Base-by-base conservation (phyloP, 30 jellyfish, hydroid and myxozoan species). In the Aurelia sp. region DNA sequence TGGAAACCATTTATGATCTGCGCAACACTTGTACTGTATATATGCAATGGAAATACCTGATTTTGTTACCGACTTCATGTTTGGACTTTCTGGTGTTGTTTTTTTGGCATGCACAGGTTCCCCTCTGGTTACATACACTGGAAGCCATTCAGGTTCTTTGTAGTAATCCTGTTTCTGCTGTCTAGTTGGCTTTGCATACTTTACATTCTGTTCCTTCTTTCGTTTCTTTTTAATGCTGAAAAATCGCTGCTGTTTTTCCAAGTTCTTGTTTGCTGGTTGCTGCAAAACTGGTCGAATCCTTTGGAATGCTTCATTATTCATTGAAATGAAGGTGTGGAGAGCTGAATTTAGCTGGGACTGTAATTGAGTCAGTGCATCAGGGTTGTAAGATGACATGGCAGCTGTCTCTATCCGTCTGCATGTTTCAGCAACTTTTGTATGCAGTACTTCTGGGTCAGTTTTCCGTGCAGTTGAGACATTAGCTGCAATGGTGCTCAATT, bases 131-230 rank as follows among this genome's bases (percentile, higher is more conserved):
- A 64, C 75, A 64, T 16, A 64, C 31, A 64, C 48, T 2, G 75
- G 75, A n/a, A 64, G 75, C 75, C 75, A 64, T 16, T 64, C 75
- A 64, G 75, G 75, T 30, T 64, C 75, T n/a, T 12, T 64, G 75
- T 64, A n/a, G 75, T 13, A 64, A 22, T 22, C 41, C 3, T 5
- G 41, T 22, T 64, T 64, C 75, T 64, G 41, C 31, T n/a, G 41
- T 64, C 75, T 19, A 5, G 75, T 64, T n/a, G 75, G 75, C 41
- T 64, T 64, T 16, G 75, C 75, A 64, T 13, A 64, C 11, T 22
- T 64, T 2, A 64, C 75, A 5, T n/a, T 16, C n/a, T 16, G 31
- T 12, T 64, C 75, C 41, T 64, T 64, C 75, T 64, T 20, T n/a
- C 75, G 4, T 13, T 64, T 64, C 41, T 64, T 64, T 22, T 13